Base-by-base conservation (phyloP, 1,140 invertebrate species). In the Probaryconus sp. region DNA sequence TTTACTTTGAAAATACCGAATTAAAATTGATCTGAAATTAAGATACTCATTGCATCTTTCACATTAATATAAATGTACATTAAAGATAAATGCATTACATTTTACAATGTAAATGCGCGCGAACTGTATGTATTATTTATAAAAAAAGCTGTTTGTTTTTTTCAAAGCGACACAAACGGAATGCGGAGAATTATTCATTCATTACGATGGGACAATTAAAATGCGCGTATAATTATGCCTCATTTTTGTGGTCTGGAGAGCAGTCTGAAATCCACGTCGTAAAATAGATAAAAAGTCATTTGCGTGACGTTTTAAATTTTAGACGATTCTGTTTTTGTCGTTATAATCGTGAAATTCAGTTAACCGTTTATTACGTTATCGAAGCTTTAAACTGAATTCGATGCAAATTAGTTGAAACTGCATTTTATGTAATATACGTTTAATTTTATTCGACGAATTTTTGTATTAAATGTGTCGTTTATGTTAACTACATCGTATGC, bases 351-450 rank as follows among this genome's bases (percentile, higher is more conserved):
- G 13, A 38, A 51, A 30, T 51, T 53, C 43, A 53, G 42, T 2
- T 13, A 11, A 38, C 20, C 14, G 40, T 47, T 55, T 55, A 14
- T 55, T 30, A 26, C 50, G 40, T 55, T 65, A 65, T 65, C 61
- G 43, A 38, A n/a, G n/a, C n/a, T n/a, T n/a, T n/a, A n/a, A n/a
- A n/a, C n/a, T n/a, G n/a, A 30, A 47, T 28, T 31, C 30, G 24
- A 67, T 18, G 17, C 13, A 16, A 48, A 67, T 67, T 56, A 67
- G 24, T 42, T 56, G 55, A 56, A 67, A 67, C 17, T 67, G 51
- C 31, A 20, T 21, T 53, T 50, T 50, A 50, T 50, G 37, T 58
- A 48, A 53, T 45, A 42, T 18, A 16, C 47, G 43, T 26, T 67
- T 30, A 56, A 58, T 67, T 56, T 35, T 28, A 26, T 65, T 55